These are phyloP conservation scores for Actinostola sp. DNA, from an alignment of 92 coral and sea anemone species.

Conservation along the genomic window DNA sequence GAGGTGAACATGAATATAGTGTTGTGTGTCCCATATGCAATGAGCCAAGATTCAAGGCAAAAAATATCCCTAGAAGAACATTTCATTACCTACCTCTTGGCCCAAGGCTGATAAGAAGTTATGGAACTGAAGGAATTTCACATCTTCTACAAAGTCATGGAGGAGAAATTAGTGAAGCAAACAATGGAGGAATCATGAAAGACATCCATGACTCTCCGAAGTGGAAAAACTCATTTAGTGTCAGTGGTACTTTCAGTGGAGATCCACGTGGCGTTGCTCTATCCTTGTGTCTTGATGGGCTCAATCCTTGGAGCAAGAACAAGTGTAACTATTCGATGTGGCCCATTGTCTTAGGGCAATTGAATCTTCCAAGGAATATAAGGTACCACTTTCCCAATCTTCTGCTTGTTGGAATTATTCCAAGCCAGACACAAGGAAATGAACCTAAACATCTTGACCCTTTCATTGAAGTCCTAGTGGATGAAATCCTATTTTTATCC, in stretches of 20 bases:
- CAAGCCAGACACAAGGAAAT: constrained; percentile 13
- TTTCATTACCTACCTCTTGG: constrained; percentile 55
- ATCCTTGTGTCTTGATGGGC: constrained; percentile 28
- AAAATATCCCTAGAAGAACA: constrained; percentile 35
- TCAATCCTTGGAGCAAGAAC: constrained; percentile 36
- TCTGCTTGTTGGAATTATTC: constrained; percentile 31
- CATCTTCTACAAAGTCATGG: constrained; percentile 42
- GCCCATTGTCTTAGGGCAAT: constrained; percentile 24
- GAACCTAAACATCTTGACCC: constrained; percentile 34
- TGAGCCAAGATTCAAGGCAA: constrained; percentile 20
- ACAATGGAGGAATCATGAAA: constrained; percentile 7
- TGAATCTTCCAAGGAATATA: constrained; percentile 2
- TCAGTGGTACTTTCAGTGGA: constrained; percentile 26
- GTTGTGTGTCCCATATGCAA: constrained; percentile 25
- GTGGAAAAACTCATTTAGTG: constrained; percentile 46
- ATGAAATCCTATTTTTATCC: constrained; percentile 10
- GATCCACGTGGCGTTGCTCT: constrained; percentile 48
- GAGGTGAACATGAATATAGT: constrained; percentile 30
- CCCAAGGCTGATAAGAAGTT: constrained; percentile 44
- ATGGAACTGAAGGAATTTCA: constrained; percentile 33
- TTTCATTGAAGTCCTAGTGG: constrained; percentile 23
- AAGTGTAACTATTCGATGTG: constrained; percentile 38
- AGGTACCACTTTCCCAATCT: constrained; percentile 8
- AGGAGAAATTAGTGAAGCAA: constrained; percentile 2
- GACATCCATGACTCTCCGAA: constrained; percentile 51